Percentiles rank a stretch among this genome's conserved stretches.
phyloP scores from a whole-genome alignment of 1,140 invertebrate species.

The Rhizoglyphus robini region DNA sequence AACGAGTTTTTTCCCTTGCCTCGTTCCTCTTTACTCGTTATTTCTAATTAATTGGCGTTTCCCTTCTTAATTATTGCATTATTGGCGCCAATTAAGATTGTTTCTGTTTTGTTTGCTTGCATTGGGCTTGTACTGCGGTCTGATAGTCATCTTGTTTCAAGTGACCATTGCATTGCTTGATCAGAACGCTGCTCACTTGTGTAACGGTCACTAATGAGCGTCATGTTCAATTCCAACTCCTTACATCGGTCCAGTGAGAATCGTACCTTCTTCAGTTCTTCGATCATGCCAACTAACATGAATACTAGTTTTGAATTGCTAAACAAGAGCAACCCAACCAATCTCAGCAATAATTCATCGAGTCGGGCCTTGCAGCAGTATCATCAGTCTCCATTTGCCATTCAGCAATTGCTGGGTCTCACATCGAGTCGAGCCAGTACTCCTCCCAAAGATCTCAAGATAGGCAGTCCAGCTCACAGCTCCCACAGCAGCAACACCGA shows the following conservation, averaged over 20 bases:
- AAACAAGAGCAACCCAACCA: background rate
- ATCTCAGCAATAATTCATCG: background rate
- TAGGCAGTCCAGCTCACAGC: background rate
- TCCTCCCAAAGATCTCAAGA: background rate
- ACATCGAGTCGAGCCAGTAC: background rate
- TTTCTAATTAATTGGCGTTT: background rate
- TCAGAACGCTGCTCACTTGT: too few species aligned
- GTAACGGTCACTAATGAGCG: background rate
- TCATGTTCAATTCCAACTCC: background rate
- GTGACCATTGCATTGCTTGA: too few species aligned
- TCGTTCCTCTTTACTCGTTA: background rate
- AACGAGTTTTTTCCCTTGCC: background rate
- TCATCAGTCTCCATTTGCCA: slow-evolving; percentile 70
- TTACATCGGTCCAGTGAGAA: background rate
- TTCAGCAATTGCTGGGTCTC: slow-evolving; percentile 72
- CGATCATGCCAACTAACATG: background rate
- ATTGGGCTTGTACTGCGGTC: too few species aligned
- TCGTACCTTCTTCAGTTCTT: background rate
- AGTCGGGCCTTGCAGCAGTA: slow-evolving; percentile 7
- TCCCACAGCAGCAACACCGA: background rate
- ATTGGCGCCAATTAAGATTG: slow-evolving; percentile 4
- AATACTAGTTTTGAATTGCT: background rate
- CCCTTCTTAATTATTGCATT: background rate
- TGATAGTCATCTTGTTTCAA: too few species aligned
- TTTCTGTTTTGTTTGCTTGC: background rate